phyloP scores from a whole-genome alignment of 2,888 invertebrate genomes.

The Amblyjoppa fuscipennis region DNA sequence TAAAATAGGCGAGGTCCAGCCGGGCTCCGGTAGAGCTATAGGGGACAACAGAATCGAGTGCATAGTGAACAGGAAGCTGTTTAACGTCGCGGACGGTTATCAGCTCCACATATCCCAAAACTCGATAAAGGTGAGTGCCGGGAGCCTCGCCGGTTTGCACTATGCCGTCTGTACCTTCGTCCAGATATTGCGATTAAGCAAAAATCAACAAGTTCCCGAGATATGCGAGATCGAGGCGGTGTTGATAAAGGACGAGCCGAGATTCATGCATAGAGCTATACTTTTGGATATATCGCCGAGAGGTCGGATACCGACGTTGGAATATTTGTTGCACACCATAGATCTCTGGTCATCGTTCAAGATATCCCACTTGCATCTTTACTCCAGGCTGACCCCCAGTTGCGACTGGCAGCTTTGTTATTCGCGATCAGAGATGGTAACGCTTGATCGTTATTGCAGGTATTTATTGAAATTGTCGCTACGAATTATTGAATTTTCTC shows the following conservation, averaged over 20 bases:
- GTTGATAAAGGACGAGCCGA: conserved; percentile 87
- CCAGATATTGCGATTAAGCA: conserved; percentile 86
- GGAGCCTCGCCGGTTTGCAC: conserved; percentile 87
- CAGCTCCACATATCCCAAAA: conserved; percentile 86
- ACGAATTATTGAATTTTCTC: conserved; percentile 8
- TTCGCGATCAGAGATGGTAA: conserved; percentile 86
- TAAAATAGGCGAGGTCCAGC: conserved; percentile 85
- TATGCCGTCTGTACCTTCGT: conserved; percentile 87
- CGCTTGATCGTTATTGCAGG: conserved; percentile 87
- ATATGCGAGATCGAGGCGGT: conserved; percentile 83
- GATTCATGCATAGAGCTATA: conserved; percentile 87
- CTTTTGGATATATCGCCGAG: conserved; percentile 87
- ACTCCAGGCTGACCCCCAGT: conserved; percentile 84
- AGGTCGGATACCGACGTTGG: conserved; percentile 87
- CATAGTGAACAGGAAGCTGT: conserved; percentile 86
- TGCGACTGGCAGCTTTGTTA: conserved; percentile 85
- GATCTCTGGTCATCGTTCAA: conserved; percentile 86
- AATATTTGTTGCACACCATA: conserved; percentile 86
- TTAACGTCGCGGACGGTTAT: conserved; percentile 85
- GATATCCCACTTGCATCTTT: conserved; percentile 86
- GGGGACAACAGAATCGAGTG: conserved; percentile 86
- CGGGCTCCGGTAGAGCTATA: conserved; percentile 81
- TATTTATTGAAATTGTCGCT: conserved; percentile 62
- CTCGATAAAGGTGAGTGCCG: conserved; percentile 86
- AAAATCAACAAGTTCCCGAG: conserved; percentile 78